phyloP scores from a whole-genome alignment of 2,797 vertebrate genomes.

The Catostomus latipinnis region DNA sequence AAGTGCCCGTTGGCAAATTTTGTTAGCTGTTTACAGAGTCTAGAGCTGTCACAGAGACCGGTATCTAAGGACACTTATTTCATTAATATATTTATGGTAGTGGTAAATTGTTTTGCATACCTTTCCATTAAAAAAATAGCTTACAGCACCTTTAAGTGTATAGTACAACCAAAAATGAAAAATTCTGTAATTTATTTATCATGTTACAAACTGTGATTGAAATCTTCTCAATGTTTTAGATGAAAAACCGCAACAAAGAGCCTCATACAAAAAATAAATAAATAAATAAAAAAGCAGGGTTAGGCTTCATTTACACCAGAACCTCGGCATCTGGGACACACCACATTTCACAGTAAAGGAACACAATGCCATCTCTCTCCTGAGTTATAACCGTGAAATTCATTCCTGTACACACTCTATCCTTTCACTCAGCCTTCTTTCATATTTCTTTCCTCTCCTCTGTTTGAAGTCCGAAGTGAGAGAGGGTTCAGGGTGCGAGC shows the following conservation, averaged over 20 bases:
- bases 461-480: background rate
- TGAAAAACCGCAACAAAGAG: conserved; percentile 22
- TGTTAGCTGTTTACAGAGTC: too few species aligned
- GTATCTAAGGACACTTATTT: too few species aligned
- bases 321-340: conserved; percentile 17
- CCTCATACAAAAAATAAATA: background rate
- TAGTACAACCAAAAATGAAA: too few species aligned
- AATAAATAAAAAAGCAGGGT: background rate
- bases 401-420: conserved; percentile 21
- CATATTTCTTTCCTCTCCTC: conserved; percentile 14
- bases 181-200: too few species aligned
- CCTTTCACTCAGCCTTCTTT: conserved; percentile 33
- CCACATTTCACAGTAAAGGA: conserved; percentile 17
- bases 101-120: too few species aligned
- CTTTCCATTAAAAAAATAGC: too few species aligned
- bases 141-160: too few species aligned
- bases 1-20: too few species aligned
- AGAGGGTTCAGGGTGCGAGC: conserved; percentile 13
- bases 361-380: conserved; percentile 32
- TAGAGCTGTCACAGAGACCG: too few species aligned
- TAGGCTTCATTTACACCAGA: conserved; percentile 21
- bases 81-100: too few species aligned
- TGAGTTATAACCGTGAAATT: conserved; percentile 39
- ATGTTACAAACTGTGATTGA: background rate
- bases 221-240: conserved; percentile 21